Evolutionary conservation across 2,888 invertebrate genomes (phyloP), one percentile per base, ranked within the genome.

Genomic region (Bellardia bayeri): DNA sequence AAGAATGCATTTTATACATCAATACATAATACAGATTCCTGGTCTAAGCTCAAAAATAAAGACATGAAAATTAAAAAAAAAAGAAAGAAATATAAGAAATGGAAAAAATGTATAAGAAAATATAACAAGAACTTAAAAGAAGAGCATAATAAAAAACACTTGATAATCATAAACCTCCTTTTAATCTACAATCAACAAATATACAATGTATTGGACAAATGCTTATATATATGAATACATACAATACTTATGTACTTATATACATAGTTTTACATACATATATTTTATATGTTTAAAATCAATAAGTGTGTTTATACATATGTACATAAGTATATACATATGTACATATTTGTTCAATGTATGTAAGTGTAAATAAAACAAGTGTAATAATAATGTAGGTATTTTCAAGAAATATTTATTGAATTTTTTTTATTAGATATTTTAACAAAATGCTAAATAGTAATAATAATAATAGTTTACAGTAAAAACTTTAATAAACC

Each of bases 131-230:
- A 58, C n/a, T 23, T 51, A 23, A 61, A 51, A 69, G 30, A 23
- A 30, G 33, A 56, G 42, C 30, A 11, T 69, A 68, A n/a, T 69
- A 80, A 37, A 61, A 54, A 79, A 58, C 82, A 79, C 87, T 87
- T 82, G 85, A 87, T 82, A 85, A 58, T 79, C 85, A 79, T 71
- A 87, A 82, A 71, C 33, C 79, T 11, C 82, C 45, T 64, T 58
- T 66, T 80, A 75, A 87, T 87, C 87, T 89, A 87, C 82, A 89
- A 89, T 84, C 84, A 86, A 66, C 68, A 87, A 68, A 85, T 78
- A 69, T 56, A 81, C 75, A 86, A 58, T 74, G 58, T 80, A 63
- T 69, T 54, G 30, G 23, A 63, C 30, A 75, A 30, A 51, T 76
- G 9, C 69, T 37, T 42, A n/a, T 16, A 49, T 54, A 78, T 45